These are phyloP conservation scores for Pomatorhinus ruficollis DNA, from an alignment of 2,113 vertebrate species.

Conservation along the genomic window DNA sequence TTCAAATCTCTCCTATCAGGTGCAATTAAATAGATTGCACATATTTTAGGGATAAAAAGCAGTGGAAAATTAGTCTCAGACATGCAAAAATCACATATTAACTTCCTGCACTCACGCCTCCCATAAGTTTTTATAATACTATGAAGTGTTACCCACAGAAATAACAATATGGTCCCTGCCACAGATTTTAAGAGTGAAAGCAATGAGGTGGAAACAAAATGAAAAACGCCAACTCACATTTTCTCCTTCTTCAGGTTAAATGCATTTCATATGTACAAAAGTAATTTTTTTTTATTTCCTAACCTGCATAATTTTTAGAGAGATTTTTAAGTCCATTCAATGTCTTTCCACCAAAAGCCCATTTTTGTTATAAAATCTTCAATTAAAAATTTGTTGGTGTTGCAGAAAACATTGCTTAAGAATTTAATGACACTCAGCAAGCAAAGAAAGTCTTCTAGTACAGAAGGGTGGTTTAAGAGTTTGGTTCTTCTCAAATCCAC, in stretches of 20 bases:
- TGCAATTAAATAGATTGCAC: background rate
- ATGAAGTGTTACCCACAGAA: background rate
- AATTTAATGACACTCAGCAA: background rate
- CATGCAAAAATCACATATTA: background rate
- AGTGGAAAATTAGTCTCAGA: background rate
- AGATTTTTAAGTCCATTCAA: background rate
- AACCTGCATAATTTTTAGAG: background rate
- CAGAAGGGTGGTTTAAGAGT: background rate
- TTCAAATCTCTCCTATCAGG: background rate
- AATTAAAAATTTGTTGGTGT: background rate
- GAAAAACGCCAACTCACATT: background rate
- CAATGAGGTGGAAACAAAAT: background rate
- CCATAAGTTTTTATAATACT: background rate
- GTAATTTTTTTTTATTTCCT: background rate
- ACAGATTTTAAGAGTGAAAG: background rate
- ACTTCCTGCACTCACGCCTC: background rate
- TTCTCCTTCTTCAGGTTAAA: background rate
- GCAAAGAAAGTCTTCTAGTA: background rate
- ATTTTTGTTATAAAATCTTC: background rate
- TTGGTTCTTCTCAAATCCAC: background rate
- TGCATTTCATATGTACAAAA: background rate
- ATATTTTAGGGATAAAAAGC: background rate
- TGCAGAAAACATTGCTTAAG: background rate
- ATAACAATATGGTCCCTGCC: rapidly evolving
- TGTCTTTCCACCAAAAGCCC: background rate